phyloP scores from a whole-genome alignment of 1,140 invertebrate genomes.

The Drosophila nannoptera region DNA sequence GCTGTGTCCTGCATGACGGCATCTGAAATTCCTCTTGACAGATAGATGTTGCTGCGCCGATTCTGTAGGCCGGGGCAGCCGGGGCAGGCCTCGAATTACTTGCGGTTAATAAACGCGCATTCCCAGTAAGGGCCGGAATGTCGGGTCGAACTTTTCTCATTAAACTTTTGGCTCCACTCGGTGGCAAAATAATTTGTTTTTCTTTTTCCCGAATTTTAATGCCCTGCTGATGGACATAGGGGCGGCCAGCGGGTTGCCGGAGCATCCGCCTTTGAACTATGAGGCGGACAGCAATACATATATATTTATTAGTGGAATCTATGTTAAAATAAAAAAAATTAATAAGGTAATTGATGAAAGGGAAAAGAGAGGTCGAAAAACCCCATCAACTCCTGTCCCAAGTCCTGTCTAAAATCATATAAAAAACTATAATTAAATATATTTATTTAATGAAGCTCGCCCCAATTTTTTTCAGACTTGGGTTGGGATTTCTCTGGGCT shows the following conservation, averaged over 20 bases:
- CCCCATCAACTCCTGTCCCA: too few species aligned
- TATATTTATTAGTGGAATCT: too few species aligned
- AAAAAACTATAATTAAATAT: too few species aligned
- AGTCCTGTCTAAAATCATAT: too few species aligned
- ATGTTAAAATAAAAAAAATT: too few species aligned
- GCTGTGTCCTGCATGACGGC: neutral
- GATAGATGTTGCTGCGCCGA: neutral
- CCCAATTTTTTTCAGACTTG: neutral
- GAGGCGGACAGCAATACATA: slow-evolving; percentile 17
- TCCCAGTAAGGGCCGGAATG: slow-evolving; percentile 52
- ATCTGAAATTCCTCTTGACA: neutral
- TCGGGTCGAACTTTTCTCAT: slow-evolving; percentile 61
- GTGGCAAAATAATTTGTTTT: slow-evolving; percentile 12
- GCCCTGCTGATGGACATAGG: slow-evolving; percentile 63
- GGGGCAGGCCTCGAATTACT: slow-evolving; percentile 42
- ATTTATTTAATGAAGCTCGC: too few species aligned
- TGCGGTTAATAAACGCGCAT: slow-evolving; percentile 63
- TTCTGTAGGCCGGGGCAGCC: neutral
- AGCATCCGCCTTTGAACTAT: slow-evolving; percentile 25
- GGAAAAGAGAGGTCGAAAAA: too few species aligned
- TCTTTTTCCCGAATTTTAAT: slow-evolving; percentile 51
- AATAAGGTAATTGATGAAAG: too few species aligned
- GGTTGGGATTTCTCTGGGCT: slow-evolving; percentile 3
- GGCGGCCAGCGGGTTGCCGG: neutral
- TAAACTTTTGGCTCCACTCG: slow-evolving; percentile 58